Evolutionary conservation across 2,113 vertebrate genomes (phyloP), one percentile per base, ranked within the genome.

Genomic region (Theristicus caerulescens): DNA sequence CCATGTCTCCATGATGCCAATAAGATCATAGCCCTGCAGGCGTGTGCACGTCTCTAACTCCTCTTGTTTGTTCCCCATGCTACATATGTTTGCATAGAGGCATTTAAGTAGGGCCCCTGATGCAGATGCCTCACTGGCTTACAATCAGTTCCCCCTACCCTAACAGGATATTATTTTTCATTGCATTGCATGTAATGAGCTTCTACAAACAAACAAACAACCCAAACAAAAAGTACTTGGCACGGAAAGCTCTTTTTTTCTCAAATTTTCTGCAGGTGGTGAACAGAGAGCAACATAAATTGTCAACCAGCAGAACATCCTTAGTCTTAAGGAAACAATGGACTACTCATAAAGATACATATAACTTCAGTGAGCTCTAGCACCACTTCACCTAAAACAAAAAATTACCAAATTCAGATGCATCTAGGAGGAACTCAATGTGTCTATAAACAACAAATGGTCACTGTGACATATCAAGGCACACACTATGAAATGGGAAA

Each of bases 21-120:
- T 24, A 59, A 59, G 57, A n/a, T 59, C 34, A 10, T 59, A 59
- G 34, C 9, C 21, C 21, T 59, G 34, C 57, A 59, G 21, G 13
- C 3, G 0, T n/a, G 34, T 2, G 5, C 57, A 24, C 0, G 9
- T 24, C 34, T 59, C 13, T n/a, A 15, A 59, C 57, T 59, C 34
- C 13, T 59, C 57, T 59, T 16, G 34, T n/a, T 59, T n/a, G 16
- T 59, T n/a, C 13, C 21, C 57, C 34, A n/a, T 24, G 57, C 57
- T 59, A 59, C 3, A 0, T 59, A 9, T 2, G 4, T 59, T 59
- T 59, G 34, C 34, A 14, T 10, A 59, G 57, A n/a, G 21, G 9
- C 13, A 59, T n/a, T 59, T 59, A 59, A n/a, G 14, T 24, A n/a
- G 34, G 57, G 13, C 9, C 34, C 21, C 21, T 2, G 21, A 59